Evolutionary conservation across 2,888 invertebrate species (phyloP), one percentile per base, ranked within the genome.

Genomic region (Atherix ibis): DNA sequence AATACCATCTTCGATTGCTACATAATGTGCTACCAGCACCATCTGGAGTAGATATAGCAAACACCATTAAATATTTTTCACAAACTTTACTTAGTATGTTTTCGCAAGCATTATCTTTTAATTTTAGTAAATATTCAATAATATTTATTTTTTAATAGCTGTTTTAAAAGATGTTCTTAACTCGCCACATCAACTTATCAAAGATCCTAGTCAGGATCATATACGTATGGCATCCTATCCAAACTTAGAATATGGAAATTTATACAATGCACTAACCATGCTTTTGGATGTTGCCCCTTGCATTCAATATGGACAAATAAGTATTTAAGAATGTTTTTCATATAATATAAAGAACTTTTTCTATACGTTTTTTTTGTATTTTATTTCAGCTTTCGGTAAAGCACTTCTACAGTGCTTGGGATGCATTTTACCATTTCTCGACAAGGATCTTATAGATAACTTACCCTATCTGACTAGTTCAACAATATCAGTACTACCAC

Each of bases 11-110:
- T 53, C 77, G 95, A 45, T 71, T 94, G 46, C 74, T 85, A 59
- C 88, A 92, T 68, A 85, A 85, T 51, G 73, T 80, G 47, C 77
- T 85, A 58, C 92, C 97, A 40, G 71, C 84, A 47, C 97, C 97
- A 26, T 85, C 89, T 40, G 95, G 95, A 43, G 71, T 80, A 41
- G 98, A 98, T 63, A 88, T 98, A 61, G 91, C 92, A 43, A 94
- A 91, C 64, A 95, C 94, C 37, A 75, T 98, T 53, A 92, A 95
- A 62, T 95, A 94, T 65, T 97, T 98, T 67, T 89, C 94, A 30
- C 92, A 94, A 66, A 94, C 92, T 27, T 68, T 98, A 42, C 69
- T 97, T 47, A 87, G 97, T 97, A 70, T 73, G 77, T 71, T 19
- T 24, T 18, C 14, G 5, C 17, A 6, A 17, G 15, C 13, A 28